Evolutionary conservation across 1,140 invertebrate genomes (phyloP), one percentile per base, ranked within the genome.

Genomic region (Uloborus diversus): DNA sequence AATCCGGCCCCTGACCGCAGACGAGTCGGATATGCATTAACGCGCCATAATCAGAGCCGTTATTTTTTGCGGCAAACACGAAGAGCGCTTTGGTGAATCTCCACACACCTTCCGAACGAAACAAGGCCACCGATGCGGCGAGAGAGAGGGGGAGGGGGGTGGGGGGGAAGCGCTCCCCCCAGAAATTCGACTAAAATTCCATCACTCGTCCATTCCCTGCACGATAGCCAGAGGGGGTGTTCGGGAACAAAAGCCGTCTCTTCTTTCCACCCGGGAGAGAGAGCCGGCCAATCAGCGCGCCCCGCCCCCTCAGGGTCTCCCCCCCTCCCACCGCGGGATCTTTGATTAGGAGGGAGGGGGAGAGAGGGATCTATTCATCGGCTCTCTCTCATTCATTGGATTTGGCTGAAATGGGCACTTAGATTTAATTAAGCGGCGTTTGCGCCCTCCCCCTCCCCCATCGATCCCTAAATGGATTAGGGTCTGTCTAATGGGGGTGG

Each of bases 371-470:
- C 65, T 64, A 76, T 76, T 78, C 75, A 78, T 78, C 37, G 56
- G 65, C 11, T n/a, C n/a, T n/a, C n/a, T n/a, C n/a, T n/a, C 20
- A 11, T 37, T 69, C 64, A 68, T 79, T 68, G 73, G 81, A 81
- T 82, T 80, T 70, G 82, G 75, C 69, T 56, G 68, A 80, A 82
- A 82, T 82, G 68, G 82, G 80, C 80, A 79, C 82, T 82, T 82
- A 81, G 82, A 82, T 82, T 82, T 81, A 82, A 81, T 82, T 82
- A 82, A 82, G 73, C 59, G 69, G 33, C 82, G 76, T 81, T 81
- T 82, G 82, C 23, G 59, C 17, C 23, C 25, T 47, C 35, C 47
- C 14, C 51, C 7, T 35, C 25, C 59, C 53, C 53, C n/a, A 66
- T 64, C 79, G 73, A 79, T 81, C 32, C 57, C 37, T 81, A 82